phyloP scores from a whole-genome alignment of 23 tunicate genomes.

The Halocynthia aurantium region DNA sequence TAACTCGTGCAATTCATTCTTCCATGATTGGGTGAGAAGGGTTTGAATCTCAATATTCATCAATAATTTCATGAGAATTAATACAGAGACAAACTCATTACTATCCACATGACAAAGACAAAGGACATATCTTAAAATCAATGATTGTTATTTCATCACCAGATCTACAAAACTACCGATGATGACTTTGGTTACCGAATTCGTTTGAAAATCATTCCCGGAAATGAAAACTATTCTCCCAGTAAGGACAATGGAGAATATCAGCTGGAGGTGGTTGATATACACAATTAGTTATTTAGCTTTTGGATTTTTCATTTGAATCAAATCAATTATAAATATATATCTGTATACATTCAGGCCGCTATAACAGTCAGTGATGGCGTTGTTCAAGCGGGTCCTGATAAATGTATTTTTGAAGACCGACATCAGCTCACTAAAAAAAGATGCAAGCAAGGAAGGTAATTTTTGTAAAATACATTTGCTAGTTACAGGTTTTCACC shows the following conservation, averaged over 20 bases:
- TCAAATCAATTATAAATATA: not conserved
- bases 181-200: constrained; percentile 13
- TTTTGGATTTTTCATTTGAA: not conserved
- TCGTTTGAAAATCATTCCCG: constrained; percentile 15
- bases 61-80: no score
- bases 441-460: constrained; percentile 19
- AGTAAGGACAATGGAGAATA: not conserved
- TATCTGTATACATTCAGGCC: not conserved
- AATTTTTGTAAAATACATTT: not conserved
- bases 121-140: not conserved
- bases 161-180: constrained; percentile 13
- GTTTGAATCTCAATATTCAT: no score
- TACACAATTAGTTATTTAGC: not conserved
- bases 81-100: no score
- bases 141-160: not conserved
- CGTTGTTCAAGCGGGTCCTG: constrained; percentile 11
- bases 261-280: not conserved
- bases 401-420: constrained; percentile 8
- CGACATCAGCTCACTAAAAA: constrained; percentile 10
- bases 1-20: not conserved
- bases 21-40: not conserved
- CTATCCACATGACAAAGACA: no score
- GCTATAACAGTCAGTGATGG: constrained; percentile 13
- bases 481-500: not conserved
- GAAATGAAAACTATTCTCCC: constrained; percentile 15